A percentile compares a stretch with the other conserved stretches of the same genome.
Evolutionary conservation across 2,113 vertebrate species (phyloP).

Genomic region (Cairina moschata): DNA sequence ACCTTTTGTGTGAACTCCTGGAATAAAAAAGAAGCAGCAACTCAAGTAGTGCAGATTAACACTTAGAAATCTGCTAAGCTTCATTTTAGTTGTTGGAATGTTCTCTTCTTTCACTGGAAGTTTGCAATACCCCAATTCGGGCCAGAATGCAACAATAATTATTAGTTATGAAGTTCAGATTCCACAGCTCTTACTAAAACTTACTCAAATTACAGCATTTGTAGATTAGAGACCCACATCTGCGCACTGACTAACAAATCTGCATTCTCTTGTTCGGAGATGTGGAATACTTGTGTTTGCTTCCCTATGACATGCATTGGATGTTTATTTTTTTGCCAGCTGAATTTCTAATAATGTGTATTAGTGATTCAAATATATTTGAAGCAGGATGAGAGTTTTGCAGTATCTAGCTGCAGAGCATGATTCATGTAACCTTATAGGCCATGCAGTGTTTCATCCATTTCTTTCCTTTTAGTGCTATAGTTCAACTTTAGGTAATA

Average conservation of each 20-base stretch:
- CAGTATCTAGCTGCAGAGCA: background rate
- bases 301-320: background rate
- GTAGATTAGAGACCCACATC: background rate
- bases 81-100: background rate
- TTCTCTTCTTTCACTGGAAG: background rate
- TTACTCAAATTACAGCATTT: background rate
- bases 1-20: rapidly evolving
- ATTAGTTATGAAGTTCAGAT: background rate
- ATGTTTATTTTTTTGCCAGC: background rate
- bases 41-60: background rate
- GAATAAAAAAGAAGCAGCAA: background rate
- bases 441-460: background rate
- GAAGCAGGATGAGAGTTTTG: background rate
- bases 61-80: background rate
- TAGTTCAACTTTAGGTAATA: background rate
- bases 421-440: background rate
- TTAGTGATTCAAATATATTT: background rate
- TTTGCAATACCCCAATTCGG: background rate
- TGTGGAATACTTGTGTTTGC: rapidly evolving
- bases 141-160: background rate
- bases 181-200: background rate
- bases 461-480: background rate
- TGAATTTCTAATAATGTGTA: background rate
- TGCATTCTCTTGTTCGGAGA: background rate
- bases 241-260: background rate